phyloP scores from a whole-genome alignment of 2,113 vertebrate genomes.

The Daubentonia madagascariensis region DNA sequence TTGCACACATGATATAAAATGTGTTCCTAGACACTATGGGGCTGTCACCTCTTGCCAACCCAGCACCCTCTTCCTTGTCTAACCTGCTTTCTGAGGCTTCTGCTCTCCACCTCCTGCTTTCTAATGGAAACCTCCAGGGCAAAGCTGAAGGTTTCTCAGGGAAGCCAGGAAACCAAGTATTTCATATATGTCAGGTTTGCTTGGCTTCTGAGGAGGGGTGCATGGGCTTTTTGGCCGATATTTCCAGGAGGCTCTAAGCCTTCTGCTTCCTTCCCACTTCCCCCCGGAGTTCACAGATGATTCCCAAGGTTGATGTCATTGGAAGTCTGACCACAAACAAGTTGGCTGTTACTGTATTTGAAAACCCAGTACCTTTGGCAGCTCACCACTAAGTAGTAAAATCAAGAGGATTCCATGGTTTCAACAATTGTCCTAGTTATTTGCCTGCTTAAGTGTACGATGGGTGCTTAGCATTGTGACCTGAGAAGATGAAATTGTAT shows the following conservation, averaged over 20 bases:
- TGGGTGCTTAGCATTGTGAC: neutral
- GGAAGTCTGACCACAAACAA: conserved; percentile 43
- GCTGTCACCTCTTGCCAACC: neutral
- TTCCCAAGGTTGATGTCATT: conserved; percentile 15
- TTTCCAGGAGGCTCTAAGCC: conserved; percentile 3
- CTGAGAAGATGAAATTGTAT: neutral
- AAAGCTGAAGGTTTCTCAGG: neutral
- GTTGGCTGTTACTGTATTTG: conserved; percentile 57
- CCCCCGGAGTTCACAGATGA: conserved; percentile 26
- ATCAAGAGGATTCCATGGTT: conserved; percentile 54
- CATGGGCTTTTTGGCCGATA: conserved; percentile 45
- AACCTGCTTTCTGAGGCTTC: conserved; percentile 21
- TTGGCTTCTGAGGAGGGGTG: conserved; percentile 41
- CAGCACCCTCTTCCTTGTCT: neutral
- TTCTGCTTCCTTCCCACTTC: neutral
- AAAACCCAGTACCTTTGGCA: conserved; percentile 65
- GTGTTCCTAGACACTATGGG: conserved; percentile 19
- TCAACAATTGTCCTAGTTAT: conserved; percentile 59
- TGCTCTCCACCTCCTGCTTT: neutral
- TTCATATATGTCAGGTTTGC: neutral
- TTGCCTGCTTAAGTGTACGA: neutral
- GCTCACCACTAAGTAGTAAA: conserved; percentile 69
- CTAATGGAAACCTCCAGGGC: neutral
- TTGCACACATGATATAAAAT: conserved; percentile 6
- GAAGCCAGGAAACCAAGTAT: neutral